Conservation (phyloP, 1,140 invertebrate species). For the Dendroctonus valens region DNA sequence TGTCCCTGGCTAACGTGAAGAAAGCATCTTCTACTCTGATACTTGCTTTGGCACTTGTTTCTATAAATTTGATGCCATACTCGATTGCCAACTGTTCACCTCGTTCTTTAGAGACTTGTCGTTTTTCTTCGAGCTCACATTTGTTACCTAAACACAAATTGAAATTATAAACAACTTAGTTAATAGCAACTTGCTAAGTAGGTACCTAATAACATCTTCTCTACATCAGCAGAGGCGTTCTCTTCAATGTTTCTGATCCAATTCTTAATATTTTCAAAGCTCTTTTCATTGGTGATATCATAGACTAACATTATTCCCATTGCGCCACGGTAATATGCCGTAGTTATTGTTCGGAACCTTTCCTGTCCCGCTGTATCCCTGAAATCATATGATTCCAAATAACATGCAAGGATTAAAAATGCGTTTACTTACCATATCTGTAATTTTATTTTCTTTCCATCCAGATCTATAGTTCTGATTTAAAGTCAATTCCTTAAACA, state of each 20-base stretch:
- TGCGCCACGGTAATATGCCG: constrained; percentile 96
- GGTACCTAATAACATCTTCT: constrained; percentile 87
- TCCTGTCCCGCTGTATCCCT: constrained; percentile 97
- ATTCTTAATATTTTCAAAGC: constrained; percentile 98
- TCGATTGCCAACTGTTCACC: constrained; percentile 80
- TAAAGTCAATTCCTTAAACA: constrained; percentile 95
- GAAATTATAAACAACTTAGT: not conserved
- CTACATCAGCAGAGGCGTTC: constrained; percentile 89
- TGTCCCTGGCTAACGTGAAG: constrained; percentile 89
- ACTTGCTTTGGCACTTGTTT: constrained; percentile 89
- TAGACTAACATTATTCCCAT: constrained; percentile 99
- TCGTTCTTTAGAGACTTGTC: constrained; percentile 76
- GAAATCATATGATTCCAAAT: constrained; percentile 27
- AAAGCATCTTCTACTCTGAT: constrained; percentile 91
- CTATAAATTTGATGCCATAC: constrained; percentile 92
- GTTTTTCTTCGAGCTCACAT: constrained; percentile 87
- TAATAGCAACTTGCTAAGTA: not conserved
- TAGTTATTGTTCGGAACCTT: constrained; percentile 96
- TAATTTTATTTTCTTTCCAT: constrained; percentile 97
- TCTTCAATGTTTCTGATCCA: constrained; percentile 99
- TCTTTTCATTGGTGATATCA: constrained; percentile 97
- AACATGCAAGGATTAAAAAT: too few species aligned
- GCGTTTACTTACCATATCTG: constrained; percentile 87
- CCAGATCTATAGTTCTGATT: constrained; percentile 98
- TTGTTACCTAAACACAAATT: constrained; percentile 64